phyloP scores from a whole-genome alignment of 2,888 invertebrate species.

The Syrphus vitripennis region DNA sequence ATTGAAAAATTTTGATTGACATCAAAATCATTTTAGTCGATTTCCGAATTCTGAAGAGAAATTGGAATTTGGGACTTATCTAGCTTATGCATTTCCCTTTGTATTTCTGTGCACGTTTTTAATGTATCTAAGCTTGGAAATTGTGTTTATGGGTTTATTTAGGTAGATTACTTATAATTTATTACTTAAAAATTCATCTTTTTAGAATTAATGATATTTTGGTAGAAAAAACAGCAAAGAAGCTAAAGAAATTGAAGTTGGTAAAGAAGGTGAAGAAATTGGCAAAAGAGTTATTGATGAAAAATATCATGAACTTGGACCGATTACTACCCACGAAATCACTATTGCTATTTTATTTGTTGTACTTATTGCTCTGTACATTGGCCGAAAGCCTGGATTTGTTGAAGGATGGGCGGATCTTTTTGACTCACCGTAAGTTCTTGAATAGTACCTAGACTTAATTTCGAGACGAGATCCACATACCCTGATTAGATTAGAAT shows the following conservation, averaged over 20 bases:
- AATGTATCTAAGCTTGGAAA: slow-evolving; percentile 73
- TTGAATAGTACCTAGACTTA: slow-evolving; percentile 73
- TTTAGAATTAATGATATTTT: neutral
- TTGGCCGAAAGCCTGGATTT: slow-evolving; percentile 92
- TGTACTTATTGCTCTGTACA: slow-evolving; percentile 89
- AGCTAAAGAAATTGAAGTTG: slow-evolving; percentile 82
- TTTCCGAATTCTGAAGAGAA: slow-evolving; percentile 74
- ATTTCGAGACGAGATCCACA: neutral
- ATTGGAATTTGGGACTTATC: slow-evolving; percentile 74
- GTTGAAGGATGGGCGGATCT: slow-evolving; percentile 90
- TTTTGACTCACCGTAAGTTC: slow-evolving; percentile 72
- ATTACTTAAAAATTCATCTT: neutral
- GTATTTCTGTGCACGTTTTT: slow-evolving; percentile 67
- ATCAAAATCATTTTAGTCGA: slow-evolving; percentile 75
- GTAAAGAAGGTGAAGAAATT: slow-evolving; percentile 83
- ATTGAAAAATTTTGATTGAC: neutral
- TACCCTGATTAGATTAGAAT: too few species aligned
- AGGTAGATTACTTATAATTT: slow-evolving; percentile 62
- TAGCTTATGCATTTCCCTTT: slow-evolving; percentile 74
- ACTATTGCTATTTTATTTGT: slow-evolving; percentile 87
- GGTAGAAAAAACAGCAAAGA: slow-evolving; percentile 83
- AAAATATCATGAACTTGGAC: slow-evolving; percentile 87
- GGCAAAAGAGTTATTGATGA: slow-evolving; percentile 86
- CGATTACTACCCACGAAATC: slow-evolving; percentile 88
- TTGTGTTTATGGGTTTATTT: slow-evolving; percentile 76